These are phyloP conservation scores for Strix occidentalis DNA, from an alignment of 2,797 vertebrate genomes.

Conservation along the genomic window DNA sequence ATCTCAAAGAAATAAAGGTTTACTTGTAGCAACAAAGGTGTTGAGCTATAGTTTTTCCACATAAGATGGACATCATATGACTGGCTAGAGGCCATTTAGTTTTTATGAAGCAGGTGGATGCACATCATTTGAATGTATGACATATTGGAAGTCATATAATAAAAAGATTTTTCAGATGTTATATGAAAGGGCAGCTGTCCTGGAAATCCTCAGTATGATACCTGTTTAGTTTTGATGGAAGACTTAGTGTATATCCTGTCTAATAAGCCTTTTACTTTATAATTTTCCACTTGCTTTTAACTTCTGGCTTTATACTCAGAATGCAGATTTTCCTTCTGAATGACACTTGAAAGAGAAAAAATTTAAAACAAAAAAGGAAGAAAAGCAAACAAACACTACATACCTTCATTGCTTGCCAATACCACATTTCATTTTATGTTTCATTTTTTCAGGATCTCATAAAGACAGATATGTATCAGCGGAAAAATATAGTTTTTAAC, in stretches of 20 bases:
- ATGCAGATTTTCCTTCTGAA: neutral
- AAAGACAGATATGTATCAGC: conserved; percentile 31
- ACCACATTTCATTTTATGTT: neutral
- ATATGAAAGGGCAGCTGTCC: neutral
- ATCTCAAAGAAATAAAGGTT: neutral
- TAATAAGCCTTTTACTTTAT: neutral
- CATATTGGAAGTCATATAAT: neutral
- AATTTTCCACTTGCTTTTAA: neutral
- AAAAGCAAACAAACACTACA: neutral
- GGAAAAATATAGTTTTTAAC: conserved; percentile 56
- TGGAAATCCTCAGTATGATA: neutral
- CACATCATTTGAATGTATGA: neutral
- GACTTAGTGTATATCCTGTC: neutral
- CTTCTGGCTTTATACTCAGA: conserved; percentile 1
- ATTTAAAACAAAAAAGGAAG: neutral
- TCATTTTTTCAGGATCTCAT: conserved; percentile 46
- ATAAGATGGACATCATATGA: neutral
- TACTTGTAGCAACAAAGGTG: neutral
- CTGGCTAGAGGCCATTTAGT: neutral
- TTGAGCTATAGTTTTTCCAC: neutral
- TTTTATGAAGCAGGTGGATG: neutral
- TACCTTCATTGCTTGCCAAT: neutral
- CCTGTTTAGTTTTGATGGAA: neutral
- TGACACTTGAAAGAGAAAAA: conserved; percentile 5
- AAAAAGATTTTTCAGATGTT: neutral